phyloP scores from a whole-genome alignment of 2,888 invertebrate species.

The Ichneumoninae sp. region DNA sequence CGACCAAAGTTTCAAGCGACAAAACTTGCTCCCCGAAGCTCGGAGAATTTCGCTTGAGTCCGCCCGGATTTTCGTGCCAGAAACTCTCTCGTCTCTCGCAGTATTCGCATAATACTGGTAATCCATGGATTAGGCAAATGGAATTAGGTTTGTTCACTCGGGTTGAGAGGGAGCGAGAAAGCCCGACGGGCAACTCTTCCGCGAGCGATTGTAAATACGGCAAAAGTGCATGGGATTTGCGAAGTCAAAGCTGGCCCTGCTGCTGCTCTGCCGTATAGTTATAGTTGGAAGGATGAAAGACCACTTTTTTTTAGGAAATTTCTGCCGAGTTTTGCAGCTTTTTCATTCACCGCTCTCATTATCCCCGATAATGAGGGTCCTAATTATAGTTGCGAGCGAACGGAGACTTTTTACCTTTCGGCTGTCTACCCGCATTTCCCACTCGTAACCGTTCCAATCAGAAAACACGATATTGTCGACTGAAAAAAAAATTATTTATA shows the following conservation, averaged over 20 bases:
- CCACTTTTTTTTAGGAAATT: neutral
- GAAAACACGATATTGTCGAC: neutral
- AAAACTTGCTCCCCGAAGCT: conserved; percentile 17
- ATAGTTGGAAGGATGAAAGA: neutral
- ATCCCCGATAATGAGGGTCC: neutral
- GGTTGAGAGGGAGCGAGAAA: neutral
- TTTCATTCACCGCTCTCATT: neutral
- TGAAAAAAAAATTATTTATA: neutral
- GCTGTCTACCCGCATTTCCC: neutral
- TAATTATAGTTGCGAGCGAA: neutral
- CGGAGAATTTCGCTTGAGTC: conserved; percentile 15
- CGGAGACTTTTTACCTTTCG: neutral
- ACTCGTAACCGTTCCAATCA: neutral
- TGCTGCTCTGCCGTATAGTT: neutral
- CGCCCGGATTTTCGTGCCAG: conserved; percentile 30
- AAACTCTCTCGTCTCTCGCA: conserved; percentile 26
- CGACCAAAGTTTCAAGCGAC: conserved; percentile 27
- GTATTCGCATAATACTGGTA: conserved; percentile 37
- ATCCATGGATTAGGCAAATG: conserved; percentile 62
- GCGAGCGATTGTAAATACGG: conserved; percentile 35
- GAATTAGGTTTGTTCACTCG: conserved; percentile 57
- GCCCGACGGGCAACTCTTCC: conserved; percentile 41
- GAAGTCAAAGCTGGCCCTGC: neutral
- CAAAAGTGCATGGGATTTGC: neutral
- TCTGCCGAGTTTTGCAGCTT: neutral